Base-by-base conservation (phyloP, 2,888 invertebrate genomes). In the Eurytoma californica region DNA sequence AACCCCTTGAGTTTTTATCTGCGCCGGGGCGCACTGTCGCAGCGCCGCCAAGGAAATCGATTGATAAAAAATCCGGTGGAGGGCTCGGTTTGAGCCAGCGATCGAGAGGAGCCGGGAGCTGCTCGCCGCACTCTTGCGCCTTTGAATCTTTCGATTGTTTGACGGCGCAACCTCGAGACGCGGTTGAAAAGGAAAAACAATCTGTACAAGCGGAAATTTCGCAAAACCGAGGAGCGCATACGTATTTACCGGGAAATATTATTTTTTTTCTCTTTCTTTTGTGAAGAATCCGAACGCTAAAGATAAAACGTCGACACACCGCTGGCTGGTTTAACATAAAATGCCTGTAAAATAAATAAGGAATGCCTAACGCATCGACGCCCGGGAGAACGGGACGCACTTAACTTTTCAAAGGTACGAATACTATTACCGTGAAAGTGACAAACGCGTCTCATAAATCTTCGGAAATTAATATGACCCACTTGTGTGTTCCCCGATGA, bases 1-100 rank as follows among this genome's bases (percentile, higher is more conserved):
- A 77, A 70, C 70, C 72, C 65, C 70, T 72, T 24, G 65, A 57
- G 65, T 72, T 72, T 77, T 77, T 77, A 77, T 77, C 66, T 28
- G 3, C 39, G 65, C 2, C 63, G 3, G 55, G 5, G 53, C 13
- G 57, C 12, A 13, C 66, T 18, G n/a, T n/a, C 58, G 63, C 14
- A 47, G 1, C 20, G 24, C 7, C 39, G 30, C 61, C 39, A 39
- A 39, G 30, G 39, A 53, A 77, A 78, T 67, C 78, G 67, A 78
- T 67, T 67, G 72, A 58, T 72, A 72, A 72, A 72, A 77, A 78
- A 70, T 77, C 77, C 53, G 63, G 49, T 49, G 63, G 51, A 55
- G 61, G 28, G 24, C 49, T 77, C 65, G 58, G 65, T 63, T 58
- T 67, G 49, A 55, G 39, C 30, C 63, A 16, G 58, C 39, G 39